Conservation (phyloP, 2,113 vertebrate species). For the Cyphomyrus plagiostoma region DNA sequence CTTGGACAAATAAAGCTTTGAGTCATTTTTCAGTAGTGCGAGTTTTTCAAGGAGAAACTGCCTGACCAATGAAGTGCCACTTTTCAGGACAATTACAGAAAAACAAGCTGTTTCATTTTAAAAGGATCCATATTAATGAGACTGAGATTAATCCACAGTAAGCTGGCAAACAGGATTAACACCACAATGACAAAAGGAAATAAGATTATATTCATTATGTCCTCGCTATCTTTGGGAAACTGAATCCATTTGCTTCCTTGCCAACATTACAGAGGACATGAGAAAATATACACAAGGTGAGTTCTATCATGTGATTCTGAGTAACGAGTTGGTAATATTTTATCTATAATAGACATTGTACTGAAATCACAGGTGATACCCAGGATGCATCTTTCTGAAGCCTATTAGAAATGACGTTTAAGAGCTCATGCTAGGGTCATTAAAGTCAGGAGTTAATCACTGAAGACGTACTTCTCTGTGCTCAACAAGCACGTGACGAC, state of each 20-base stretch:
- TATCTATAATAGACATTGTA: background rate
- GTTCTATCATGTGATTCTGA: background rate
- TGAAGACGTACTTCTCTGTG: background rate
- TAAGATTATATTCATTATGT: constrained; percentile 20
- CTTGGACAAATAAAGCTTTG: background rate
- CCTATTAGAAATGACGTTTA: background rate
- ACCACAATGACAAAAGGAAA: constrained; percentile 15
- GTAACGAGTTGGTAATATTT: background rate
- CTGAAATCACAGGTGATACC: background rate
- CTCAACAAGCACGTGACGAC: background rate
- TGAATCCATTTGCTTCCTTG: background rate
- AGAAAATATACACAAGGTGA: background rate
- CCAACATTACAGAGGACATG: background rate
- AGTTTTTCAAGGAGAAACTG: background rate
- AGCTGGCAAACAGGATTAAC: constrained; percentile 17
- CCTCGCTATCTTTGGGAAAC: constrained; percentile 13
- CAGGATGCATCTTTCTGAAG: background rate
- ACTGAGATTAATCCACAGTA: constrained; percentile 16
- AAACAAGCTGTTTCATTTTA: background rate
- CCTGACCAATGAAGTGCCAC: background rate
- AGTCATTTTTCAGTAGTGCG: background rate
- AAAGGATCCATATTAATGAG: constrained; percentile 20
- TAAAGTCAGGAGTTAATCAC: background rate
- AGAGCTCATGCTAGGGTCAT: background rate
- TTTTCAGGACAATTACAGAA: background rate